Base-by-base conservation (phyloP, 2,797 vertebrate species). In the Pempheris klunzingeri region DNA sequence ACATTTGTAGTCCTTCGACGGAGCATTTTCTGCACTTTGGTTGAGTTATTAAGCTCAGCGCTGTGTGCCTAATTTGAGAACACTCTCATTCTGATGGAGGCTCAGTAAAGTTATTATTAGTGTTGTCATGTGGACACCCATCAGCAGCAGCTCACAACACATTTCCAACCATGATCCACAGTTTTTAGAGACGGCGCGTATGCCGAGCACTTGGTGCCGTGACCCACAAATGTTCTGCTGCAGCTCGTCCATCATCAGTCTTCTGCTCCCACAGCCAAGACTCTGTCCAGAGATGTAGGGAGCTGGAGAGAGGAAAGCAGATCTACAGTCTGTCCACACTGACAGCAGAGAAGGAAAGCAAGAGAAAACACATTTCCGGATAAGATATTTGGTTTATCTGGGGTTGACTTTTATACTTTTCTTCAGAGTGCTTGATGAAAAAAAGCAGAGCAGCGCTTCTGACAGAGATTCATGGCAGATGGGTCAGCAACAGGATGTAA, bases 181-280 rank as follows among this genome's bases (percentile, higher is more conserved):
- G 70, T 54, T 78, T n/a, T 67, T 49, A 54, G 73, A 55, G 43
- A 74, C 53, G 0, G 12, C 41, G 30, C 6, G 4, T 28, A 64
- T 28, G 41, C 30, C 1, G 5, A 74, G 53, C 17, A 4, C 69
- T 73, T 38, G 26, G 70, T 71, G 77, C 66, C 14, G 67, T 81
- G 81, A 80, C 77, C 66, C 55, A 52, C 52, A 80, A 63, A 80
- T 53, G 69, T 74, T 81, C 70, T 3, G 12, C 77, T 57, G 62
- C 57, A 62, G 64, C 54, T 78, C 61, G 49, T 77, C 72, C 57
- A 14, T 83, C 82, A 71, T 71, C 69, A 26, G 14, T 73, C 64
- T 49, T 62, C 64, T 76, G 66, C 52, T 66, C 30, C 28, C 7
- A n/a, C 52, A 67, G 68, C 70, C 73, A 68, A 62, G 30, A 62